Evolutionary conservation across 2,888 invertebrate species (phyloP).

Genomic region (Agriopis leucophaearia): DNA sequence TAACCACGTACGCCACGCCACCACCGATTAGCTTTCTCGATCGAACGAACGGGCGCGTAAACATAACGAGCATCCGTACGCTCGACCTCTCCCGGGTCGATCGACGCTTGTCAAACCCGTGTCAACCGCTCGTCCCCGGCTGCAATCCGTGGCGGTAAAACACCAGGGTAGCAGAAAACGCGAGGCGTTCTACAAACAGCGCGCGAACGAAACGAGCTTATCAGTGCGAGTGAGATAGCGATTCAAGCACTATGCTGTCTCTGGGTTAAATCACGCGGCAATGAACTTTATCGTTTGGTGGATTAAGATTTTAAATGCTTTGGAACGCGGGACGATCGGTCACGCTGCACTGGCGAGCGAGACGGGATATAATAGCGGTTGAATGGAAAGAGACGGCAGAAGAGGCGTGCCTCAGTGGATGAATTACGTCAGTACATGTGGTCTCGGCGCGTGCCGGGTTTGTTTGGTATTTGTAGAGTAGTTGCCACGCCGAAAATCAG

Average conservation of each 20-base stretch:
- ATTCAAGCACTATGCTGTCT: constrained; percentile 49
- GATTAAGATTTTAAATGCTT: constrained; percentile 57
- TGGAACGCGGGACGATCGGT: constrained; percentile 56
- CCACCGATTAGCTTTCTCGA: constrained; percentile 10
- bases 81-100: constrained; percentile 53
- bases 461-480: constrained; percentile 68
- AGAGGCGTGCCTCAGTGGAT: constrained; percentile 67
- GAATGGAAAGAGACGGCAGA: constrained; percentile 61
- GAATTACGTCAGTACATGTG: constrained; percentile 78
- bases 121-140: constrained; percentile 81
- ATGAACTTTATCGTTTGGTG: constrained; percentile 50
- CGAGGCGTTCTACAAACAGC: constrained; percentile 56
- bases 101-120: constrained; percentile 80
- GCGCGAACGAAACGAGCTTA: constrained; percentile 58
- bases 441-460: constrained; percentile 67
- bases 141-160: constrained; percentile 85
- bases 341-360: constrained; percentile 70
- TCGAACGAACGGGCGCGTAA: constrained; percentile 24
- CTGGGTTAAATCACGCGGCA: constrained; percentile 49
- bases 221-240: constrained; percentile 58
- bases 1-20: not conserved
- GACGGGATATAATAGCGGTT: constrained; percentile 52
- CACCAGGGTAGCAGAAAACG: constrained; percentile 77
- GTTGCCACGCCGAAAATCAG: constrained; percentile 81
- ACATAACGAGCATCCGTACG: constrained; percentile 27